Evolutionary conservation across 2,888 invertebrate genomes (phyloP).

Genomic region (Papilio gigon): DNA sequence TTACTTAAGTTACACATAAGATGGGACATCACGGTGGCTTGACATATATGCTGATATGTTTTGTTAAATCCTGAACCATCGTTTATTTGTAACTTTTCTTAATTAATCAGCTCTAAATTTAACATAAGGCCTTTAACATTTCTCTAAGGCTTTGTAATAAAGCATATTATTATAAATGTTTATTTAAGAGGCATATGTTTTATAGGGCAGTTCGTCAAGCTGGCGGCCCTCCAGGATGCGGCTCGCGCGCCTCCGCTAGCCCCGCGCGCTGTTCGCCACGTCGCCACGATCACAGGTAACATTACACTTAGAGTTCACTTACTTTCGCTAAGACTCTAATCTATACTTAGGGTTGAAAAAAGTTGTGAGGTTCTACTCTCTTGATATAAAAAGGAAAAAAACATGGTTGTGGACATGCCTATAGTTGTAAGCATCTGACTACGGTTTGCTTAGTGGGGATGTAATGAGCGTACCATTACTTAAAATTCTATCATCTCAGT

Average conservation of each 20-base stretch:
- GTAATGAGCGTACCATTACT: too few relatives aligned
- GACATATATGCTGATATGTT: neutral
- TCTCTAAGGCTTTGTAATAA: neutral
- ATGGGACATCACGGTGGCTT: neutral
- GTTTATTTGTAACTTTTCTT: neutral
- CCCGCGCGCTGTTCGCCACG: constrained; percentile 82
- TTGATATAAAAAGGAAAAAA: too few relatives aligned
- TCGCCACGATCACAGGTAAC: constrained; percentile 87
- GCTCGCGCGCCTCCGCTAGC: constrained; percentile 86
- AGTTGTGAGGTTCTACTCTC: too few relatives aligned
- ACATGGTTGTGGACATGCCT: too few relatives aligned
- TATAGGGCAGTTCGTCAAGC: constrained; percentile 84
- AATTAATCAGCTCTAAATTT: neutral
- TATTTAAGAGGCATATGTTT: neutral
- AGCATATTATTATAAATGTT: neutral
- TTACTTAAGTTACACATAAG: neutral
- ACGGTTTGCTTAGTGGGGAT: too few relatives aligned
- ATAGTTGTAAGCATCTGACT: too few relatives aligned
- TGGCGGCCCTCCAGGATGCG: constrained; percentile 91
- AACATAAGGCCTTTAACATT: neutral
- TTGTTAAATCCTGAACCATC: neutral
- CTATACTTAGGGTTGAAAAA: too few relatives aligned
- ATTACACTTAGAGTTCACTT: too few relatives aligned
- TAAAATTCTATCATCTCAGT: too few relatives aligned
- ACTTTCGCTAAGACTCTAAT: too few relatives aligned